Evolutionary conservation across 2,888 invertebrate genomes (phyloP).

Genomic region (Eubasilissa splendida): DNA sequence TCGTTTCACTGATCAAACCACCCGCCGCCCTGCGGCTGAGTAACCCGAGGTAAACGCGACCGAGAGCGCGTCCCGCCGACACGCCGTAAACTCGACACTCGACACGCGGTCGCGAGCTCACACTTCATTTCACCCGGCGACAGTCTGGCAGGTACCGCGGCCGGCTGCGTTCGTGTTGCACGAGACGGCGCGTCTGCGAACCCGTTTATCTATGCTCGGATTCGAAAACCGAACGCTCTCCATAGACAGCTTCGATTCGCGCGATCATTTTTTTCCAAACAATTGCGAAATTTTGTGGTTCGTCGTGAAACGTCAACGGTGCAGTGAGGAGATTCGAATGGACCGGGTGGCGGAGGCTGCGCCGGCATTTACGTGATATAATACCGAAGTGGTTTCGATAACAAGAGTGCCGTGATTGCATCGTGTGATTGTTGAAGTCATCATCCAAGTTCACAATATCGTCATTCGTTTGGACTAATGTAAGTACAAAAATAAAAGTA

Average conservation of each 20-base stretch:
- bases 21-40: not conserved
- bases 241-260: not conserved
- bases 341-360: not conserved
- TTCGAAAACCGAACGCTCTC: not conserved
- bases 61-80: conserved; percentile 12
- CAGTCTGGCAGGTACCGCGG: conserved; percentile 22
- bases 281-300: not conserved
- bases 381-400: conserved; percentile 3
- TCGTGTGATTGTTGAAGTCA: not conserved
- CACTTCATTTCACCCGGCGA: conserved; percentile 20
- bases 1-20: conserved; percentile 14
- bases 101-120: conserved; percentile 15
- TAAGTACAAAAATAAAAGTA: not conserved
- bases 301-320: not conserved
- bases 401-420: conserved; percentile 5
- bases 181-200: not conserved
- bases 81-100: conserved; percentile 1
- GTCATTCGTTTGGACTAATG: not conserved
- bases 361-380: conserved; percentile 10
- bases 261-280: not conserved
- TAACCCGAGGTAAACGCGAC: not conserved
- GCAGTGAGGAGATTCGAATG: not conserved
- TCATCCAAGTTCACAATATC: not conserved
- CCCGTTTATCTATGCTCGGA: not conserved
- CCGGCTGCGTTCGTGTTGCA: conserved; percentile 3